Percentiles rank a stretch among this genome's conserved stretches.
These are phyloP conservation scores for Allygus modestus DNA, from an alignment of 2,888 invertebrate species.

Conservation along the genomic window DNA sequence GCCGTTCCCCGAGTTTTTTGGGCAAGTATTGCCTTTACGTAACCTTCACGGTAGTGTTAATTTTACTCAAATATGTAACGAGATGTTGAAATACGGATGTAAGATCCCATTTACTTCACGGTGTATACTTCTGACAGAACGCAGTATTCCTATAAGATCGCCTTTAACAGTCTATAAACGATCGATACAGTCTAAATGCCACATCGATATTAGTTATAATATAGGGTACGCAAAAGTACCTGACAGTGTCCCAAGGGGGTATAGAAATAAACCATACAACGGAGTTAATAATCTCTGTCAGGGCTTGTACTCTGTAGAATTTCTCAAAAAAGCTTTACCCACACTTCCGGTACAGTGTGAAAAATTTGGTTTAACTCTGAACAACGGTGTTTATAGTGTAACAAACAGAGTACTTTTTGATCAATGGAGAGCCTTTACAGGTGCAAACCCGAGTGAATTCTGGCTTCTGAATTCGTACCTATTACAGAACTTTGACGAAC, in stretches of 20 bases:
- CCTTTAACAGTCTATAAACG: background rate
- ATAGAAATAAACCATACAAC: background rate
- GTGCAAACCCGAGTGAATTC: background rate
- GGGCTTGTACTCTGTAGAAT: background rate
- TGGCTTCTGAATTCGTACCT: background rate
- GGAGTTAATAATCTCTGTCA: background rate
- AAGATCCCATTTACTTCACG: background rate
- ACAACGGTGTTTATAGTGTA: background rate
- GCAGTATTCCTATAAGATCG: conserved; percentile 20
- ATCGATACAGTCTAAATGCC: background rate
- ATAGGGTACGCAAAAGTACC: background rate
- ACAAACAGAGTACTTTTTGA: background rate
- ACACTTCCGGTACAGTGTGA: background rate
- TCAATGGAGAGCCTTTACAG: background rate
- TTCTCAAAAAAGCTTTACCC: conserved; percentile 1
- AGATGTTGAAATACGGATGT: conserved; percentile 18
- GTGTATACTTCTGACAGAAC: background rate
- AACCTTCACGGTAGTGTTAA: conserved; percentile 23
- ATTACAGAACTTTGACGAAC: too few relatives aligned
- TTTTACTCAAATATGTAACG: background rate
- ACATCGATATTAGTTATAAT: conserved; percentile 27
- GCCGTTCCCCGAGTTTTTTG: conserved; percentile 5
- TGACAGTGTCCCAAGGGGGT: background rate
- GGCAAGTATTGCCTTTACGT: background rate
- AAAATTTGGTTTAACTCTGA: background rate